Evolutionary conservation across 2,888 invertebrate species (phyloP).

Genomic region (Tholera decimalis): DNA sequence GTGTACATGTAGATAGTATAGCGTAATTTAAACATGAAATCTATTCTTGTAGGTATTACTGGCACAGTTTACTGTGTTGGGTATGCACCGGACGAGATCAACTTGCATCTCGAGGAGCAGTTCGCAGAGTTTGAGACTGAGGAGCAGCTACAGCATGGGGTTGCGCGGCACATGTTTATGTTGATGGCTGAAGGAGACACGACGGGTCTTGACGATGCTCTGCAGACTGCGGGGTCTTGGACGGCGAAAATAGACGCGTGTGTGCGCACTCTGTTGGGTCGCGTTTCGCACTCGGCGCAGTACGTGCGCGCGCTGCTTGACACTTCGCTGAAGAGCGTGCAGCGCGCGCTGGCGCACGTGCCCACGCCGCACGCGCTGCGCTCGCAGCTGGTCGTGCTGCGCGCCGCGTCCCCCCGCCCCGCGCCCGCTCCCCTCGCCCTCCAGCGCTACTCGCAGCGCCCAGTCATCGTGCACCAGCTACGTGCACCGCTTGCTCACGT

Average conservation of each 20-base stretch:
- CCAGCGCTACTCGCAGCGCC: slow-evolving; percentile 67
- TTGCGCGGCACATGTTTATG: slow-evolving; percentile 74
- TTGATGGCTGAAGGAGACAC: slow-evolving; percentile 65
- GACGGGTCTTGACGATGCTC: slow-evolving; percentile 49
- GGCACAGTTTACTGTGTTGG: slow-evolving; percentile 81
- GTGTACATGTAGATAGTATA: background rate
- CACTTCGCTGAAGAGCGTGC: slow-evolving; percentile 64
- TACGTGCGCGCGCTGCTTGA: slow-evolving; percentile 74
- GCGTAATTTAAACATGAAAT: background rate
- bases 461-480: slow-evolving; percentile 65
- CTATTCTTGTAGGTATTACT: slow-evolving; percentile 65
- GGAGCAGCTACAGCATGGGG: slow-evolving; percentile 71
- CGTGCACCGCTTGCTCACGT: slow-evolving; percentile 63
- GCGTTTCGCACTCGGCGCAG: slow-evolving; percentile 75
- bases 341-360: slow-evolving; percentile 59
- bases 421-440: slow-evolving; percentile 18
- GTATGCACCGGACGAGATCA: slow-evolving; percentile 72
- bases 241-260: slow-evolving; percentile 67
- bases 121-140: slow-evolving; percentile 65
- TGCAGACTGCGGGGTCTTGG: slow-evolving; percentile 61
- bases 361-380: slow-evolving; percentile 55
- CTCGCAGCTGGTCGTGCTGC: slow-evolving; percentile 71
- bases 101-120: slow-evolving; percentile 65
- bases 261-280: slow-evolving; percentile 71
- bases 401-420: slow-evolving; percentile 32